phyloP scores from a whole-genome alignment of 2,113 vertebrate genomes.

The Cyprinodon brontotheroides region DNA sequence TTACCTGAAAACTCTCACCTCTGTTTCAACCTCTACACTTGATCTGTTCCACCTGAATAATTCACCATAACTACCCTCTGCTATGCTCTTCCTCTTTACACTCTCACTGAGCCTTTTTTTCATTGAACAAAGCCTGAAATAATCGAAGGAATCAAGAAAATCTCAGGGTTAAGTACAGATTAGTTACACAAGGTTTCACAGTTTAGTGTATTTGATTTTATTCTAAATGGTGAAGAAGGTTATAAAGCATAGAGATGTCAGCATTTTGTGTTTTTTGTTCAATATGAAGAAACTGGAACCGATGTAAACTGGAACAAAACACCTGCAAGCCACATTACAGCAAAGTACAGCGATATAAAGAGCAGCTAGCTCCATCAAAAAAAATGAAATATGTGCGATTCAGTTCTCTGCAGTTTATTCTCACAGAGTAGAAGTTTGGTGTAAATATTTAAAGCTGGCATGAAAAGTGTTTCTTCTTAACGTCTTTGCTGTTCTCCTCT shows the following conservation, averaged over 20 bases:
- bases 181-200: slow-evolving; percentile 9
- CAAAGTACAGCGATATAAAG: not conserved
- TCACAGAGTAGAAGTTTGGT: not conserved
- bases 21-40: slow-evolving; percentile 67
- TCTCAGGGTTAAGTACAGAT: slow-evolving; percentile 41
- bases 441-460: not conserved
- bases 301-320: not conserved
- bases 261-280: not conserved
- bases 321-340: not conserved
- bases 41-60: slow-evolving; percentile 79
- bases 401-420: not conserved
- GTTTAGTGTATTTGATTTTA: not conserved
- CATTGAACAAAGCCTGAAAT: slow-evolving; percentile 33
- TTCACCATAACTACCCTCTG: slow-evolving; percentile 71
- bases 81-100: slow-evolving; percentile 28
- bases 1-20: slow-evolving; percentile 70
- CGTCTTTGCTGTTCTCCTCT: not conserved
- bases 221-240: not conserved
- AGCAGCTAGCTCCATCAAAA: not conserved
- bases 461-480: not conserved
- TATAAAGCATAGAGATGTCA: no score
- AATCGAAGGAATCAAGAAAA: slow-evolving; percentile 39
- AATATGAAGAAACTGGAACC: not conserved
- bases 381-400: not conserved
- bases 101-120: not conserved